Evolutionary conservation across 2,113 vertebrate species (phyloP).

Genomic region (Brevimyrus niger): DNA sequence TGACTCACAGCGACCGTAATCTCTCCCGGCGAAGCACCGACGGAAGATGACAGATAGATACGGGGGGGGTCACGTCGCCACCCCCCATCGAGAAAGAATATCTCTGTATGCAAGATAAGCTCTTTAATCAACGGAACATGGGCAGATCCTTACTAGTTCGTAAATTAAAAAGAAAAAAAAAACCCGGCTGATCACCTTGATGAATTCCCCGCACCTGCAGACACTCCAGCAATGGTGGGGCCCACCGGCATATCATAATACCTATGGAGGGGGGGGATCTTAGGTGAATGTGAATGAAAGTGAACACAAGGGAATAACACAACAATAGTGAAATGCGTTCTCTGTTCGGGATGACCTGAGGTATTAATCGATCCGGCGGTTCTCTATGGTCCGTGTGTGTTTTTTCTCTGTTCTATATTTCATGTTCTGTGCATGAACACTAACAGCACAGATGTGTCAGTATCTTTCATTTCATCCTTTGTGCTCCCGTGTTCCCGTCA

Average conservation of each 20-base stretch:
- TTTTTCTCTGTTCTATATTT: background rate
- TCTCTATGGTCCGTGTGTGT: background rate
- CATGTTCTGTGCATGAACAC: background rate
- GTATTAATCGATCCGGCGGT: background rate
- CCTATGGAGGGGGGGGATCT: background rate
- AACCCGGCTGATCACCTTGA: background rate
- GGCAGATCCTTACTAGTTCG: background rate
- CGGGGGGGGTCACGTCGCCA: background rate
- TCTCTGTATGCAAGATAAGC: slow-evolving; percentile 16
- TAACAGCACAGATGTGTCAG: background rate
- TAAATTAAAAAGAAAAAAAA: background rate
- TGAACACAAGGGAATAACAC: background rate
- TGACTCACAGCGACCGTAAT: background rate
- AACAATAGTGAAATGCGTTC: background rate
- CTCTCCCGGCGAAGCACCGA: background rate
- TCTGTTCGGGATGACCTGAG: background rate
- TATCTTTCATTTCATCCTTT: background rate
- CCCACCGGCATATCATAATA: background rate
- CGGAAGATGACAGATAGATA: background rate
- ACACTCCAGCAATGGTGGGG: background rate
- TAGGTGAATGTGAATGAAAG: slow-evolving; percentile 3
- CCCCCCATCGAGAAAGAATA: background rate
- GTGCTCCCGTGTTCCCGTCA: background rate
- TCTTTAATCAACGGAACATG: slow-evolving; percentile 11
- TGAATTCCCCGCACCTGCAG: background rate